Evolutionary conservation across 2,888 invertebrate genomes (phyloP).

Genomic region (Sericinus montela): DNA sequence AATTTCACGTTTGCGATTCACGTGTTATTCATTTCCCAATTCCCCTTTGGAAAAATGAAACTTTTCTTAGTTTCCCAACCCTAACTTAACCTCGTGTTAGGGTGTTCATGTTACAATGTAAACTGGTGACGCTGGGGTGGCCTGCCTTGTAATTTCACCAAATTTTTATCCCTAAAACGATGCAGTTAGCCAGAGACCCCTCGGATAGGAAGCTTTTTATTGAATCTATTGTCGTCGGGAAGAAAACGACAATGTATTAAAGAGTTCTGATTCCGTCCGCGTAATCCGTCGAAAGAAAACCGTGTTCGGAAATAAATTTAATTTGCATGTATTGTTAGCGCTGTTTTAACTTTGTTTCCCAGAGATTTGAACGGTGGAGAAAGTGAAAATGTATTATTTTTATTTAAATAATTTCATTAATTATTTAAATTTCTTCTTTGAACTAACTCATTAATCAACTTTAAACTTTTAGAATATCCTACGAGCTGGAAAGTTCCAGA

Average conservation of each 20-base stretch:
- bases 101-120: conserved; percentile 76
- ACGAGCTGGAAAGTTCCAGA: too few species aligned
- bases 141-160: conserved; percentile 74
- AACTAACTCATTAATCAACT: too few species aligned
- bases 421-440: too few species aligned
- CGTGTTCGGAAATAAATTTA: conserved; percentile 15
- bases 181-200: conserved; percentile 40
- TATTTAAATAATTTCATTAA: too few species aligned
- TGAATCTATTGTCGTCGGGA: conserved; percentile 39
- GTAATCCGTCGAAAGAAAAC: conserved; percentile 20
- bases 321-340: conserved; percentile 5
- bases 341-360: too few species aligned
- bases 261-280: conserved; percentile 47
- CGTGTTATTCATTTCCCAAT: too few species aligned
- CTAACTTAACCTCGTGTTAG: conserved; percentile 70
- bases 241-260: conserved; percentile 50
- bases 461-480: too few species aligned
- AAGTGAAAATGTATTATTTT: too few species aligned
- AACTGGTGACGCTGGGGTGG: conserved; percentile 61
- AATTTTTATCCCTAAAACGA: conserved; percentile 69
- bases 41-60: neutral
- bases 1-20: too few species aligned
- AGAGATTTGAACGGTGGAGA: too few species aligned
- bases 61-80: conserved; percentile 37
- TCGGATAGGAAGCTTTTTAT: conserved; percentile 44